phyloP scores from a whole-genome alignment of 2,797 vertebrate genomes.

The Poeciliopsis turneri region DNA sequence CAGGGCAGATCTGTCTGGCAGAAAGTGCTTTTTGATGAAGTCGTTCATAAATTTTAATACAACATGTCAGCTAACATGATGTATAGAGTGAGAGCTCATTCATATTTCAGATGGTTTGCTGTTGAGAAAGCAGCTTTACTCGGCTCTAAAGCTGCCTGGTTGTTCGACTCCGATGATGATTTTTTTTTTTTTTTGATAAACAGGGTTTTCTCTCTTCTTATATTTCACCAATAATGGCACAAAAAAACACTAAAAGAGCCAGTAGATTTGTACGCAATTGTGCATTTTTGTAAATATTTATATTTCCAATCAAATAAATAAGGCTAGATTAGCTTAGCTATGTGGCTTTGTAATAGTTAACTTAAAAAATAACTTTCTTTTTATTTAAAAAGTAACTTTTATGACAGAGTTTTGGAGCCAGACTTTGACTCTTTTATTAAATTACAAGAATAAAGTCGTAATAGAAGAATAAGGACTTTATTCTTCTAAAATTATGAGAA shows the following conservation, averaged over 20 bases:
- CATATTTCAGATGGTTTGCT: conserved; percentile 91
- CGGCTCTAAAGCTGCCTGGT: conserved; percentile 52
- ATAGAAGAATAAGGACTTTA: too few species aligned
- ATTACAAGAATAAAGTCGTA: too few species aligned
- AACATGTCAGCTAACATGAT: conserved; percentile 93
- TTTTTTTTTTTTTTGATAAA: background rate
- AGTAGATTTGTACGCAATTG: background rate
- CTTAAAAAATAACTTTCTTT: background rate
- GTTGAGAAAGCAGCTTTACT: conserved; percentile 84
- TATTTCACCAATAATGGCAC: background rate
- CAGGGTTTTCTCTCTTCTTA: background rate
- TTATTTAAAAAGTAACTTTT: background rate
- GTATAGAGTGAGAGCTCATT: conserved; percentile 91
- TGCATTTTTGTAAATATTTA: background rate
- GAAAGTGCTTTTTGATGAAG: conserved; percentile 99
- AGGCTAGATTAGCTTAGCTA: background rate
- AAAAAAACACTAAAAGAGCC: background rate
- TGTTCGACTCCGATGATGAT: background rate
- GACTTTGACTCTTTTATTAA: too few species aligned
- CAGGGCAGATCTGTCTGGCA: conserved; percentile 93
- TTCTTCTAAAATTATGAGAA: too few species aligned
- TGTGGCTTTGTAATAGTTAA: background rate
- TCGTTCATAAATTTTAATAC: conserved; percentile 99
- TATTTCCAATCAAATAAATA: background rate
- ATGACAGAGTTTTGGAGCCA: too few species aligned